Percentiles rank a stretch among this genome's conserved stretches.
These are phyloP conservation scores for Epinephelus lanceolatus DNA, from an alignment of 2,113 vertebrate species.

Conservation along the genomic window DNA sequence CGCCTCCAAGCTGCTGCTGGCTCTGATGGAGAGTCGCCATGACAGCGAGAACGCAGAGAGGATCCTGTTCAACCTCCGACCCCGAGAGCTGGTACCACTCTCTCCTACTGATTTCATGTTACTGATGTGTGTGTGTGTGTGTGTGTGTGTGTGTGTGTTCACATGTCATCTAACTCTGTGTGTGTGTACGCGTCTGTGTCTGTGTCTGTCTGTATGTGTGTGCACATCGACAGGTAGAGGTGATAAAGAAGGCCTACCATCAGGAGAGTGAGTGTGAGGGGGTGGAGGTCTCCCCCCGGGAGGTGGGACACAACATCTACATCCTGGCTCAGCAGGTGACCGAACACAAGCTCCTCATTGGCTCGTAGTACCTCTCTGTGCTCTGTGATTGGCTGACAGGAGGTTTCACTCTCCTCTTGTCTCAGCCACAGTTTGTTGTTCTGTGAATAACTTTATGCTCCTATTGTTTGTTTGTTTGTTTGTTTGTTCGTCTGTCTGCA, in stretches of 20 bases:
- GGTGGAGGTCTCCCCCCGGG: constrained; percentile 90
- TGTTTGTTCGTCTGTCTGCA: constrained; percentile 68
- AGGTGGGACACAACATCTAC: constrained; percentile 98
- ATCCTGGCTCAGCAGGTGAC: constrained; percentile 96
- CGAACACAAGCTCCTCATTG: constrained; percentile 11
- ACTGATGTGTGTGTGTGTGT: background rate
- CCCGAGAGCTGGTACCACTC: constrained; percentile 91
- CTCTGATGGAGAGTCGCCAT: constrained; percentile 97
- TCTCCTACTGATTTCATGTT: rapidly evolving
- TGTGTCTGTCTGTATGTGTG: constrained; percentile 10
- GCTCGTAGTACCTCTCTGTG: background rate
- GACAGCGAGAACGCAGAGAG: constrained; percentile 96
- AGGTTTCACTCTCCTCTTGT: background rate
- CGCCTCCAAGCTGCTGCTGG: constrained; percentile 96
- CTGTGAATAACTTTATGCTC: background rate
- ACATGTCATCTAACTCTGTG: background rate
- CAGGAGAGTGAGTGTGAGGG: constrained; percentile 93
- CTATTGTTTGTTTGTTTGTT: background rate
- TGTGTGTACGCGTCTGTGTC: background rate
- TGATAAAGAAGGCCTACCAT: constrained; percentile 96
- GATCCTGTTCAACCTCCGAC: constrained; percentile 96
- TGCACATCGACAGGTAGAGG: constrained; percentile 87
- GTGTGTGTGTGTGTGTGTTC: constrained; percentile 10
- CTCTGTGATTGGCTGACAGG: background rate
- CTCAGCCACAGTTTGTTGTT: background rate